Evolutionary conservation across 2,797 vertebrate species (phyloP), one percentile per base, ranked within the genome.

Genomic region (Glyptemys insculpta): DNA sequence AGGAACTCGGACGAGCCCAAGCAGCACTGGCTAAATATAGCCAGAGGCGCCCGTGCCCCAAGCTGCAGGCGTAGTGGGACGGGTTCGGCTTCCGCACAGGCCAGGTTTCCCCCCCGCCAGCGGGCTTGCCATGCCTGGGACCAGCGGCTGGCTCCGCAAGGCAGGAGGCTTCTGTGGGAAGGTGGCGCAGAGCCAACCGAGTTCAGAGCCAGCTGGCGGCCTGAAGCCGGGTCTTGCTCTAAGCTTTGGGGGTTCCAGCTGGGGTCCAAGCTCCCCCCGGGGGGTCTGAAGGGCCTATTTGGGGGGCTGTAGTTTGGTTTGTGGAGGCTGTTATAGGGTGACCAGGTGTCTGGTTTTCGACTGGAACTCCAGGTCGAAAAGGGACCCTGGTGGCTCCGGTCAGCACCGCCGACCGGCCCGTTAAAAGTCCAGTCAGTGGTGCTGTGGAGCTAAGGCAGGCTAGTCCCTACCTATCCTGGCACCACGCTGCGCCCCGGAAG

Each of bases 181-280:
- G 65, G 19, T 31, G n/a, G n/a, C 8, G 1, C 68, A 5, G n/a
- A 34, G n/a, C 68, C n/a, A n/a, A 4, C 8, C 1, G 9, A 25
- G 21, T 23, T 41, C n/a, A 37, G 8, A 21, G 37, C 8, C 18
- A 72, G 65, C 34, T 21, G n/a, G 65, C 1, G 3, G n/a, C 57
- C 57, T 31, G 57, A 14, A 31, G 10, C 57, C 1, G n/a, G 16
- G n/a, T 37, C 65, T 9, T 19, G 14, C 18, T 19, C n/a, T 34
- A 19, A 68, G n/a, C 65, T 68, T 19, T n/a, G 16, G n/a, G 65
- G 68, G 23, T 12, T 44, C 68, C 25, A 11, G 21, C 21, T 4
- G 23, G 37, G 68, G 9, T n/a, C 68, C 65, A 41, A 37, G n/a
- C n/a, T n/a, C 16, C 7, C 65, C 7, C 2, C 5, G 1, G 21